Evolutionary conservation across 2,113 vertebrate species (phyloP).

Genomic region (Elgaria multicarinata): DNA sequence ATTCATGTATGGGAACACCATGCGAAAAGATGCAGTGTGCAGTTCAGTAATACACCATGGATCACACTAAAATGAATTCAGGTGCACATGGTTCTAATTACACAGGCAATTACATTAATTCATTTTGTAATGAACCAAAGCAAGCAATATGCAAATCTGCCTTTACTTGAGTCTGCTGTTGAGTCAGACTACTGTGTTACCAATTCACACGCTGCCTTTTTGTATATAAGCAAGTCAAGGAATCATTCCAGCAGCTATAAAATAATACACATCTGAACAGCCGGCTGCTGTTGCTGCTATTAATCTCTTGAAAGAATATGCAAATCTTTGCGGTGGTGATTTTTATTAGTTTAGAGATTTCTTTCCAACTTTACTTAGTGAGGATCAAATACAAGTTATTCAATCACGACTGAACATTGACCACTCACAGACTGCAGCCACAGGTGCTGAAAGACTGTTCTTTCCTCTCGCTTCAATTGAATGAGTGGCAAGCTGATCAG

Average conservation of each 20-base stretch:
- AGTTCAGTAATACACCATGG: not conserved
- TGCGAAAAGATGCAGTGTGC: not conserved
- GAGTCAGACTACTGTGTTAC: not conserved
- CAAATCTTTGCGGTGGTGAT: not conserved
- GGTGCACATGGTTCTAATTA: not conserved
- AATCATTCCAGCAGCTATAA: not conserved
- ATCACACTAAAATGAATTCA: not conserved
- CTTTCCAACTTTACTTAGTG: not conserved
- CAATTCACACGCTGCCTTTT: not conserved
- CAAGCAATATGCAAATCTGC: not conserved
- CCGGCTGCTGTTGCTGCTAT: not conserved
- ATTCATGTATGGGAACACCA: not conserved
- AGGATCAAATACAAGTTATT: not conserved
- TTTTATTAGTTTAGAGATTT: not conserved
- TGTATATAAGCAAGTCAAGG: not conserved
- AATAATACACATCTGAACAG: not conserved
- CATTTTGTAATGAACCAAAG: not conserved
- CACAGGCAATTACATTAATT: not conserved
- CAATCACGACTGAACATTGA: not conserved
- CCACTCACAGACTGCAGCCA: not conserved
- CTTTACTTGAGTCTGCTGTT: not conserved
- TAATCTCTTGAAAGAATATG: not conserved
- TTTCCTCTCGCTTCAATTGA: not conserved
- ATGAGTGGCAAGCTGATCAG: not conserved
- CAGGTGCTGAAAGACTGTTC: not conserved